A percentile compares a stretch with the other conserved stretches of the same genome.
phyloP scores from a whole-genome alignment of 2,888 invertebrate genomes.

The Belgica antarctica region DNA sequence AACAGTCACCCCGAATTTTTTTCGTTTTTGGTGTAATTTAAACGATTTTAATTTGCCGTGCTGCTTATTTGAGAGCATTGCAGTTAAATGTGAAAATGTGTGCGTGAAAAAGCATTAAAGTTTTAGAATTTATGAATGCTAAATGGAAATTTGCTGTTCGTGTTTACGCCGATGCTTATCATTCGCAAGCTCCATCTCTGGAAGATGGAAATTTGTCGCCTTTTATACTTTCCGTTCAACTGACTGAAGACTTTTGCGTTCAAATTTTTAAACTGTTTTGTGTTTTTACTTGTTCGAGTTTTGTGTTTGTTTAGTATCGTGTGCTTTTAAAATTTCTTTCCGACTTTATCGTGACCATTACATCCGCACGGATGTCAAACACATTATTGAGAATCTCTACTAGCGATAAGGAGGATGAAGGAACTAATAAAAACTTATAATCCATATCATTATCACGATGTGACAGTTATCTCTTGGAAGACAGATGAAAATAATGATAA shows the following conservation, averaged over 20 bases:
- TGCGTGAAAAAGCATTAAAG: neutral
- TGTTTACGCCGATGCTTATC: neutral
- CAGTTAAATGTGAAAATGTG: neutral
- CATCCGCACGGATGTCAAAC: neutral
- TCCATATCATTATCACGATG: conserved; percentile 28
- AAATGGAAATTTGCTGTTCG: neutral
- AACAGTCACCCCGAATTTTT: neutral
- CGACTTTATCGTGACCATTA: neutral
- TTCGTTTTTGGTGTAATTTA: neutral
- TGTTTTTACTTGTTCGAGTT: neutral
- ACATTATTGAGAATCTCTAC: neutral
- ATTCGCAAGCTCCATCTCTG: conserved; percentile 4
- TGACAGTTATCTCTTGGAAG: neutral
- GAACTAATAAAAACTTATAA: neutral
- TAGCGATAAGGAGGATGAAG: neutral
- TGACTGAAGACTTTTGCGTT: conserved; percentile 4
- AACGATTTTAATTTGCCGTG: neutral
- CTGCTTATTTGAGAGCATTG: neutral
- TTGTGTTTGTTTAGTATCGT: neutral
- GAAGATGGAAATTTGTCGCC: conserved; percentile 22
- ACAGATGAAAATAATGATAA: neutral
- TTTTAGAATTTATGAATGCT: neutral
- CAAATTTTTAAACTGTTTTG: neutral
- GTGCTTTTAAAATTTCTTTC: neutral
- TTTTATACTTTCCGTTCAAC: neutral